These are phyloP conservation scores for Crax fasciolata DNA, from an alignment of 2,797 vertebrate genomes.

Conservation along the genomic window DNA sequence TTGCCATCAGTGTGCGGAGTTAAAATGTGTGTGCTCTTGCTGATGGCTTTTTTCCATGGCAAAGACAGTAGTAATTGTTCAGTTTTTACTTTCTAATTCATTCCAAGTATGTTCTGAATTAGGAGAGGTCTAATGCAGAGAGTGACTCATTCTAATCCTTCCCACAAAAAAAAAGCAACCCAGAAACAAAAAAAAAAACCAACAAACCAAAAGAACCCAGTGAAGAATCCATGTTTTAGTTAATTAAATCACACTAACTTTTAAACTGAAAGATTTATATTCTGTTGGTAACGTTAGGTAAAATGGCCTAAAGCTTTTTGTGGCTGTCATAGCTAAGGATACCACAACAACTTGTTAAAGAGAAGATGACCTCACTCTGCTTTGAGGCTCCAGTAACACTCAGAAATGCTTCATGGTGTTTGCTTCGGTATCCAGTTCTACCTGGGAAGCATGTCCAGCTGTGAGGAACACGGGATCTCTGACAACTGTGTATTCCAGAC, in stretches of 20 bases:
- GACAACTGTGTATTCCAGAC: fast-evolving
- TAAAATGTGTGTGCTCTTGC: not conserved
- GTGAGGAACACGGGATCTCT: not conserved
- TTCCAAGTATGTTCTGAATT: not conserved
- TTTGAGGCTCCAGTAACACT: not conserved
- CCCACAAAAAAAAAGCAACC: not conserved
- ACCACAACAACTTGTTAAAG: fast-evolving
- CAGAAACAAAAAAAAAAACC: no score
- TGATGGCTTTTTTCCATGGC: not conserved
- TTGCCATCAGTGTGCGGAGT: not conserved
- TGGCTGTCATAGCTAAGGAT: not conserved
- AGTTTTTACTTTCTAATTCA: not conserved
- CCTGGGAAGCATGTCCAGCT: not conserved
- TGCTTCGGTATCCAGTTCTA: fast-evolving
- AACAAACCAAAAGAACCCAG: fast-evolving
- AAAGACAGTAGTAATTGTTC: not conserved
- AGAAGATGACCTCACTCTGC: not conserved
- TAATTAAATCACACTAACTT: not conserved
- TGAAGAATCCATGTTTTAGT: not conserved
- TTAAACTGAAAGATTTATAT: not conserved
- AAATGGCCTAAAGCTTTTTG: not conserved
- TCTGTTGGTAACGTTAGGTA: not conserved
- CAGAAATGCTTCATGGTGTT: not conserved
- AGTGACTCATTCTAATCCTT: not conserved
- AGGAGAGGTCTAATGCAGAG: not conserved